phyloP scores from a whole-genome alignment of 2,113 vertebrate genomes.

The Dromas ardeola region DNA sequence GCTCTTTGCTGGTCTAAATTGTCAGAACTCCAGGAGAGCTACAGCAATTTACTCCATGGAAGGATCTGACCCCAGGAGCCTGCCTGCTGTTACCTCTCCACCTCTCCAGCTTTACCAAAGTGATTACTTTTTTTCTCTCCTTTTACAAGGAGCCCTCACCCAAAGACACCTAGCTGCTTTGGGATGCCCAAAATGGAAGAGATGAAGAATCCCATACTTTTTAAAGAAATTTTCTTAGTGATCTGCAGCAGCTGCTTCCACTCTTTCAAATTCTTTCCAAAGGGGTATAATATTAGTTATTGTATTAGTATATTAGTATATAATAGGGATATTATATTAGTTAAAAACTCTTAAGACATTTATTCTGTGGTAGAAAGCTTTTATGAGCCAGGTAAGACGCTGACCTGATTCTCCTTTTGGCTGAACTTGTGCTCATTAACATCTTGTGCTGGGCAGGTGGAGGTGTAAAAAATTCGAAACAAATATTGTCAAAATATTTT shows the following conservation, averaged over 20 bases:
- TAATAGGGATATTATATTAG: background rate
- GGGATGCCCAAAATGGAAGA: background rate
- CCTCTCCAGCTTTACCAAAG: background rate
- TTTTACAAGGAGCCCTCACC: background rate
- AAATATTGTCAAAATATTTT: background rate
- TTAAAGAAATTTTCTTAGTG: background rate
- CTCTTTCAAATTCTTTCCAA: background rate
- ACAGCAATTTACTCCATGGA: constrained; percentile 21
- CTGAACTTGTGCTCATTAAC: background rate
- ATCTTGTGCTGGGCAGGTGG: background rate
- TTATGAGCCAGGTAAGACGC: background rate
- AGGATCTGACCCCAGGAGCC: constrained; percentile 4
- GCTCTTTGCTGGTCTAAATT: constrained; percentile 15
- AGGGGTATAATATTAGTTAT: background rate
- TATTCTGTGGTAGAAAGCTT: background rate
- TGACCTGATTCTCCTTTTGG: background rate
- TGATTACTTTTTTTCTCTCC: background rate
- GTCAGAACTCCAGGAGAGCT: background rate
- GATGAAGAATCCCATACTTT: background rate
- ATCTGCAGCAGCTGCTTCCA: background rate
- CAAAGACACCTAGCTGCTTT: background rate
- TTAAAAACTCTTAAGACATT: background rate
- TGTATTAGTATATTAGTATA: too few relatives aligned
- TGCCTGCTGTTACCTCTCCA: background rate
- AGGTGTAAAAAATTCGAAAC: background rate